A percentile compares a stretch with the other conserved stretches of the same genome.
phyloP scores from a whole-genome alignment of 2,888 invertebrate genomes.

The Smittia aterrima region DNA sequence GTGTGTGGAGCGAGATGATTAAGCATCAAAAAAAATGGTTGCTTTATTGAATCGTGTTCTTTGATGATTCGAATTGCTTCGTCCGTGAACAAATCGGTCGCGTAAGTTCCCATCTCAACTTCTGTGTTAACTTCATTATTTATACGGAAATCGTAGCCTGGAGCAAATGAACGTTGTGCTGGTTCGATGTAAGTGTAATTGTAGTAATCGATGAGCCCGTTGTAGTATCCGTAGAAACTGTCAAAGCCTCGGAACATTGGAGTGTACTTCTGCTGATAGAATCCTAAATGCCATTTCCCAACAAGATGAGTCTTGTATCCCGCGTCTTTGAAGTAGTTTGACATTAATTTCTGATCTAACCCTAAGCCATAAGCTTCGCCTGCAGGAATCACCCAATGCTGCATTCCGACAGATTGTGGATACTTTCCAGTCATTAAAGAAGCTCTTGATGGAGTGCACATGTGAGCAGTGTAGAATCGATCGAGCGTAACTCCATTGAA shows the following conservation, averaged over 20 bases:
- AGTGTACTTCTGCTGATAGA: conserved; percentile 54
- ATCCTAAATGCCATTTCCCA: conserved; percentile 89
- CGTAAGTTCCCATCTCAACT: conserved; percentile 59
- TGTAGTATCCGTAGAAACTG: conserved; percentile 80
- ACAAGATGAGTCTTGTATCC: conserved; percentile 80
- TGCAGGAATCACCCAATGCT: neutral
- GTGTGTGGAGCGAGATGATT: conserved; percentile 79
- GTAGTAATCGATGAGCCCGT: conserved; percentile 78
- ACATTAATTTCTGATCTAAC: conserved; percentile 64
- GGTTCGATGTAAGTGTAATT: conserved; percentile 58
- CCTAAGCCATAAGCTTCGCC: conserved; percentile 65
- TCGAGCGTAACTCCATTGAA: conserved; percentile 81
- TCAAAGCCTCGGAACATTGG: conserved; percentile 76
- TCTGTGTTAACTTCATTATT: conserved; percentile 57
- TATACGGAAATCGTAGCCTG: conserved; percentile 57
- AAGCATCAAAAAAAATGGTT: conserved; percentile 75
- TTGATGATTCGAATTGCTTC: conserved; percentile 64
- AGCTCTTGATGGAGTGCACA: conserved; percentile 81
- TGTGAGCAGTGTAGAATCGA: conserved; percentile 74
- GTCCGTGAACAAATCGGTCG: conserved; percentile 68
- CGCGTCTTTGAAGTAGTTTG: conserved; percentile 64
- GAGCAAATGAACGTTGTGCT: conserved; percentile 42
- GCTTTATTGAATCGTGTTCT: conserved; percentile 55
- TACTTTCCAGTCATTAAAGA: conserved; percentile 83
- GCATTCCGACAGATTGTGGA: conserved; percentile 54